Evolutionary conservation across 1,140 invertebrate genomes (phyloP).

Genomic region (Lepidurus apus): DNA sequence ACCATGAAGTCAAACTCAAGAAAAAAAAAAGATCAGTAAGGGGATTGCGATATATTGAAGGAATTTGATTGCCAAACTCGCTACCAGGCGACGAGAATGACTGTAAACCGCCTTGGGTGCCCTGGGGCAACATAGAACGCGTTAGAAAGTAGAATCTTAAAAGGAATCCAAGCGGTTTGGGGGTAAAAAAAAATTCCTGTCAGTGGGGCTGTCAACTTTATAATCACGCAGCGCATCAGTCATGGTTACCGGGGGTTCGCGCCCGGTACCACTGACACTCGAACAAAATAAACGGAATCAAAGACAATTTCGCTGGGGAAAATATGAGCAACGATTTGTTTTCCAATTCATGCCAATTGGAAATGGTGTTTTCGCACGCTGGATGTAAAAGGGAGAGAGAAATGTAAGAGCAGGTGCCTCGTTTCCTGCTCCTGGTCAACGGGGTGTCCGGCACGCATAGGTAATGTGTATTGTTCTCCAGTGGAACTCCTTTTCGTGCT

Average conservation of each 20-base stretch:
- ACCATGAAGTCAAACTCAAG: background rate
- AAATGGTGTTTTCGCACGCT: conserved; percentile 4
- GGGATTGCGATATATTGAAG: background rate
- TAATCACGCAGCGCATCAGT: background rate
- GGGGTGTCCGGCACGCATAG: conserved; percentile 11
- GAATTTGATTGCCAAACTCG: conserved; percentile 12
- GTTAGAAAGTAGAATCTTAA: background rate
- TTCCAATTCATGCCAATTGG: background rate
- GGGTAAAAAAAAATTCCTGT: conserved; percentile 12
- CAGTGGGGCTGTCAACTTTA: background rate
- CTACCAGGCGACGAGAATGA: background rate
- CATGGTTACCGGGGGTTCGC: background rate
- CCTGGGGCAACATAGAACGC: background rate
- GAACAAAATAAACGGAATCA: background rate
- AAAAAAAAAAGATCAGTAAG: background rate
- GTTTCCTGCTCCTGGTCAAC: conserved; percentile 3
- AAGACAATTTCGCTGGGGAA: background rate
- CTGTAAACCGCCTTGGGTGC: background rate
- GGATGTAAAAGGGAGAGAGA: too few relatives aligned
- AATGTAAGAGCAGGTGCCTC: background rate
- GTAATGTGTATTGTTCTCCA: background rate
- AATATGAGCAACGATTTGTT: conserved; percentile 7
- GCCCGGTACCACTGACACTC: background rate
- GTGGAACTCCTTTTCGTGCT: background rate
- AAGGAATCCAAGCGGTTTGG: background rate